These are phyloP conservation scores for Philantomba maxwellii DNA, from an alignment of 2,113 vertebrate genomes.

Conservation along the genomic window DNA sequence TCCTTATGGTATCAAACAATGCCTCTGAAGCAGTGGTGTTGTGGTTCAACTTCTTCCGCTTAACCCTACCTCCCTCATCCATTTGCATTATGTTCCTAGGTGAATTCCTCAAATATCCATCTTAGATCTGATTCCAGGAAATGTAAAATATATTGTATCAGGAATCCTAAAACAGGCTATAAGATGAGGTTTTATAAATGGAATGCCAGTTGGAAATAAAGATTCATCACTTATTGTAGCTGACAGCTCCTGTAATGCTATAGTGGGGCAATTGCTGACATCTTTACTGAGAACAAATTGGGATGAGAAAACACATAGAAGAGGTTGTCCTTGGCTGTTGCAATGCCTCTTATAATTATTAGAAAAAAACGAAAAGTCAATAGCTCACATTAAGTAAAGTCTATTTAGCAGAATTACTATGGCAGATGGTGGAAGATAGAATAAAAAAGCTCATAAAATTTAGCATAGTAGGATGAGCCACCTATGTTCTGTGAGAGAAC, in stretches of 20 bases:
- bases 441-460: not conserved
- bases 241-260: not conserved
- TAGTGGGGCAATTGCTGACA: not conserved
- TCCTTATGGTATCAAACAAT: not conserved
- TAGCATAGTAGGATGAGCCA: rapidly evolving
- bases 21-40: not conserved
- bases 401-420: not conserved
- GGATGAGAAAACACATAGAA: not conserved
- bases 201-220: not conserved
- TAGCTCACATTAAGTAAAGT: not conserved
- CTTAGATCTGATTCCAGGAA: not conserved
- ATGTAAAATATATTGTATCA: not conserved
- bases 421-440: not conserved
- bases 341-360: not conserved
- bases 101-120: not conserved
- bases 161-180: not conserved
- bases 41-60: not conserved
- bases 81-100: not conserved
- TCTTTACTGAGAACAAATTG: not conserved
- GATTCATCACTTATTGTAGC: not conserved
- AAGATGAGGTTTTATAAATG: not conserved
- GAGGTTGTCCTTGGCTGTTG: not conserved
- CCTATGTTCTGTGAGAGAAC: not conserved
- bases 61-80: not conserved
- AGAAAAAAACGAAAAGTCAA: not conserved